Conservation (phyloP, 2,797 vertebrate species). For the Siniperca undulata region DNA sequence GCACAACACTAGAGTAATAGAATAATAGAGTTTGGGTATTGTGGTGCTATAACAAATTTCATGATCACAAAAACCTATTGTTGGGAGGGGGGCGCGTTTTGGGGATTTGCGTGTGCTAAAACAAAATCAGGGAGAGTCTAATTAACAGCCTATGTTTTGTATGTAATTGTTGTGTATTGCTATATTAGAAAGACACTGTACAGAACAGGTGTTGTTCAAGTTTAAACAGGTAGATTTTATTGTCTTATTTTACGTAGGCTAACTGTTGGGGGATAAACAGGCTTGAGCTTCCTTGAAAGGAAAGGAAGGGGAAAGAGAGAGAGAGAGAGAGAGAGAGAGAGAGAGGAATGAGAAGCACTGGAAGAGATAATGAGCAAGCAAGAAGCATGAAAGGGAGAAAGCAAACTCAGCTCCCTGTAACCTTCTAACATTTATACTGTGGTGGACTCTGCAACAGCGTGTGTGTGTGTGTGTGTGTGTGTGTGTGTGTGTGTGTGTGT, state of each 20-base stretch:
- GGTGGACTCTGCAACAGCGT: background rate
- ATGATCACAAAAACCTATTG: background rate
- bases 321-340: background rate
- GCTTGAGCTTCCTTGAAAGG: background rate
- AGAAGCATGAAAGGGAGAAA: constrained; percentile 1
- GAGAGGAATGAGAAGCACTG: background rate
- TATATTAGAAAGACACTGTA: background rate
- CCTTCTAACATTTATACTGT: constrained; percentile 39
- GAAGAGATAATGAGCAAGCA: constrained; percentile 40
- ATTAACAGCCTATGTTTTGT: background rate
- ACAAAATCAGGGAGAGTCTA: background rate
- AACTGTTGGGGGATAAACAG: background rate
- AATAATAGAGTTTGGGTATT: background rate
- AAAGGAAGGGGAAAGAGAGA: background rate
- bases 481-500: constrained; percentile 14
- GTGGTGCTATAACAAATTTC: background rate
- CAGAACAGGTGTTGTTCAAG: background rate
- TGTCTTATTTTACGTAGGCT: background rate
- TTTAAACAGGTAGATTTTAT: background rate
- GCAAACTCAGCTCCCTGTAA: constrained; percentile 46
- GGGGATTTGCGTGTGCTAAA: background rate
- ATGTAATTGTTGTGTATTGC: too few species aligned
- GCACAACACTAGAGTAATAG: background rate
- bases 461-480: constrained; percentile 29
- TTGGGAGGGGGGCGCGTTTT: background rate